phyloP scores from a whole-genome alignment of 2,113 vertebrate genomes.

The Eonycteris spelaea region DNA sequence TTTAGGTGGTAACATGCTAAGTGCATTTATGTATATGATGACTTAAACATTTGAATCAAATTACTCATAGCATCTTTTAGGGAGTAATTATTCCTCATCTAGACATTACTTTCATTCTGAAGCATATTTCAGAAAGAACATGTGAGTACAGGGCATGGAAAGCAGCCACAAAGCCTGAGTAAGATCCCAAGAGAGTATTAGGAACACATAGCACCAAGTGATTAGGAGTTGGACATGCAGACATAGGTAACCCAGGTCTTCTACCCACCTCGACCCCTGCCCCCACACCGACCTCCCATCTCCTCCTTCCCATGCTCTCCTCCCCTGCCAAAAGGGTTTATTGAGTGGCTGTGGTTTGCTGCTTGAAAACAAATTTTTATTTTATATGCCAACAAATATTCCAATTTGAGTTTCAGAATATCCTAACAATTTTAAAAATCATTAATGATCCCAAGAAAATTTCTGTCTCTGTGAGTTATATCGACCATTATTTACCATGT shows the following conservation, averaged over 20 bases:
- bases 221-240: not conserved
- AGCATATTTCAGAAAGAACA: not conserved
- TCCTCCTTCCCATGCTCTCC: no score
- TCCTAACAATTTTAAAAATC: not conserved
- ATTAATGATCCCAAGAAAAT: not conserved
- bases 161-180: not conserved
- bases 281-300: no score
- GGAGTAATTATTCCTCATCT: not conserved
- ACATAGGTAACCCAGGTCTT: not conserved
- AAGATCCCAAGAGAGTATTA: not conserved
- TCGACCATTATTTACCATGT: not conserved
- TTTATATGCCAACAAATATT: not conserved
- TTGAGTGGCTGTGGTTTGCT: not conserved
- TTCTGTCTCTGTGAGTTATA: not conserved
- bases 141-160: rapidly evolving
- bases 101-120: not conserved
- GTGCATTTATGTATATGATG: not conserved
- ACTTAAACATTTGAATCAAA: not conserved
- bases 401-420: not conserved
- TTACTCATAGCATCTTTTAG: not conserved
- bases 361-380: not conserved
- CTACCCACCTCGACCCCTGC: no score
- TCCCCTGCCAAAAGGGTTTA: not conserved
- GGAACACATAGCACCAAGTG: no score
- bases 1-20: not conserved